Base-by-base conservation (phyloP, 2,113 vertebrate species). In the Ammodytes marinus region DNA sequence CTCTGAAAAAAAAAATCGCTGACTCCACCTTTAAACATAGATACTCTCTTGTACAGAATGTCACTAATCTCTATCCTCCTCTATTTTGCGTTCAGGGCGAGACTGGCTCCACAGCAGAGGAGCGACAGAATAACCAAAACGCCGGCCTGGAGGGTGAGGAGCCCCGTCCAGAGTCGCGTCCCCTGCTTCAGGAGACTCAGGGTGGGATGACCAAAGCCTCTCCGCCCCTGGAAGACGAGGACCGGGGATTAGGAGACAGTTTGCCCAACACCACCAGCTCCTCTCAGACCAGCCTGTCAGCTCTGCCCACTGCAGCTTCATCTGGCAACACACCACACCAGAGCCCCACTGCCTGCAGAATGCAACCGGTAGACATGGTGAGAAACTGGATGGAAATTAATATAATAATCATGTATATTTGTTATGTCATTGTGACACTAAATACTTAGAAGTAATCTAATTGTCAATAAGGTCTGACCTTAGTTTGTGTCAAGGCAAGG, bases 201-300 rank as follows among this genome's bases (percentile, higher is more conserved):
- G 45, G 76, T 0, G 91, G 79, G 4, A 75, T 89, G 66, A 92
- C 84, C 72, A 95, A 95, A 87, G 84, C 92, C 27, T 90, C 86
- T 2, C 52, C 95, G 8, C 84, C 93, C 4, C 79, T 91, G 1
- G 95, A 96, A n/a, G 95, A 96, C 3, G 95, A 96, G 73, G 95
- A 96, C 90, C 68, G 94, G 8, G 95, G 95, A 5, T 87, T 96
- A 0, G 95, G 95, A 4, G 95, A 95, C 91, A 96, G 95, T 74
- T 83, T 96, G 57, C 95, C 95, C 67, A 96, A 96, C 92, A 96
- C 95, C 47, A 95, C 95, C 8, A 96, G 91, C 58, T 96, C 95
- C 0, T 96, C 95, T 53, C 95, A 96, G 35, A 95, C 95, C 15
- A 96, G 95, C 79, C 89, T 96, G 52, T 93, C 94, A 0, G 94